These are phyloP conservation scores for Polypterus senegalus DNA, from an alignment of 2,113 vertebrate species.

Conservation along the genomic window DNA sequence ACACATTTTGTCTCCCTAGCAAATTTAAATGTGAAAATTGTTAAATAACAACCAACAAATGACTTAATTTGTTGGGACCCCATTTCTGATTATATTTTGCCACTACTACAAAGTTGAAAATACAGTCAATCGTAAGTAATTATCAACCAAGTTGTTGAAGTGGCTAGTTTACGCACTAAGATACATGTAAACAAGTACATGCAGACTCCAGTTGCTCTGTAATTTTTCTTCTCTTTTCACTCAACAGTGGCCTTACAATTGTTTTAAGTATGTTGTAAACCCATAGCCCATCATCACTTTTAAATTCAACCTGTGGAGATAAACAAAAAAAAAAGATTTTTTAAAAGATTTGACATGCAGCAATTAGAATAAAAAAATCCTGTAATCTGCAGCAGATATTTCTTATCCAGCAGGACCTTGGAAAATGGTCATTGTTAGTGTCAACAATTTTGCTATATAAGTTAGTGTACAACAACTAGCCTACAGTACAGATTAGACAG, in stretches of 20 bases:
- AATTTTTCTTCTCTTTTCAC: constrained; percentile 53
- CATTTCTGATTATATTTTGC: too few species aligned
- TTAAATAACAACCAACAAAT: constrained; percentile 9
- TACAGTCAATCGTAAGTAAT: too few species aligned
- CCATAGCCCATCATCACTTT: constrained; percentile 53
- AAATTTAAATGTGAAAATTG: constrained; percentile 1
- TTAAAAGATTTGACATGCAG: not conserved
- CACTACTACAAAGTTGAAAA: too few species aligned
- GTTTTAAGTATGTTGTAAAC: constrained; percentile 62
- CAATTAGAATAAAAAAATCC: too few species aligned
- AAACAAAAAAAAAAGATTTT: constrained; percentile 14
- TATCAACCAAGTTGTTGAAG: too few species aligned
- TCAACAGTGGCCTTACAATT: constrained; percentile 64
- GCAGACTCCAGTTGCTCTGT: constrained; percentile 31
- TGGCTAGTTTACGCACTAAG: not conserved
- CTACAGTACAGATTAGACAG: too few species aligned
- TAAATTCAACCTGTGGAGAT: constrained; percentile 48
- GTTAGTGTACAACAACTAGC: too few species aligned
- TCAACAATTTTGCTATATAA: too few species aligned
- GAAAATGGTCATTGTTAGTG: too few species aligned
- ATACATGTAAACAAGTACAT: constrained; percentile 21
- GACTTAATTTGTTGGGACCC: not conserved
- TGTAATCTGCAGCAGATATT: too few species aligned
- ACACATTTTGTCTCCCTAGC: constrained; percentile 8
- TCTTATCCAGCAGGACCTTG: too few species aligned